These are phyloP conservation scores for Eurosta solidaginis DNA, from an alignment of 1,140 invertebrate genomes.

Conservation along the genomic window DNA sequence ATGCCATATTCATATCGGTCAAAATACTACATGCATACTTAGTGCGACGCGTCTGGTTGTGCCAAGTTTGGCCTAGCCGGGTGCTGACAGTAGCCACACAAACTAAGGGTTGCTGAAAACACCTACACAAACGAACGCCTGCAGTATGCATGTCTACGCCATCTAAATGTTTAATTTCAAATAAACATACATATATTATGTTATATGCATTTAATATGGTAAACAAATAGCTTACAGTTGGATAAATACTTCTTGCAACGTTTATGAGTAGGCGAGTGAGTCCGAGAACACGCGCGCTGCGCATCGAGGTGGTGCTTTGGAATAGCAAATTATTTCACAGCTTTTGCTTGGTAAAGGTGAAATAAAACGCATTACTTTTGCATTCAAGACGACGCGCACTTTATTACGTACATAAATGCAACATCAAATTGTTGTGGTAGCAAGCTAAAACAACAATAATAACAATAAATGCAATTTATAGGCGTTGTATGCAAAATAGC, in stretches of 20 bases:
- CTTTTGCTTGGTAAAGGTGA: not conserved
- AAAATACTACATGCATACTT: no score
- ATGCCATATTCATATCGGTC: not conserved
- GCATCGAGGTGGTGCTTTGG: not conserved
- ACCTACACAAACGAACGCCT: not conserved
- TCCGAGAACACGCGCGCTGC: not conserved
- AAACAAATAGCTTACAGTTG: not conserved
- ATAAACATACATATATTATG: not conserved
- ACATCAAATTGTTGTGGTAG: not conserved
- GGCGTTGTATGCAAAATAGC: not conserved
- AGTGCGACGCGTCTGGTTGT: not conserved
- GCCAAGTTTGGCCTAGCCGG: not conserved
- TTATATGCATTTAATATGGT: no score
- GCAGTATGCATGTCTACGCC: not conserved
- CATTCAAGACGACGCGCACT: not conserved
- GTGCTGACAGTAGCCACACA: not conserved
- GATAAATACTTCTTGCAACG: no score
- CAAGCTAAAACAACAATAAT: not conserved
- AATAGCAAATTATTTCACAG: not conserved
- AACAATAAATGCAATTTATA: not conserved
- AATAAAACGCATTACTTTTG: not conserved
- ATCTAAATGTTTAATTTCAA: not conserved
- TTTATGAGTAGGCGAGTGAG: not conserved
- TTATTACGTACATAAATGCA: not conserved
- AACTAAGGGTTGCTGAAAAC: not conserved